Evolutionary conservation across 2,888 invertebrate genomes (phyloP), one percentile per base, ranked within the genome.

Genomic region (Latheticus oryzae): DNA sequence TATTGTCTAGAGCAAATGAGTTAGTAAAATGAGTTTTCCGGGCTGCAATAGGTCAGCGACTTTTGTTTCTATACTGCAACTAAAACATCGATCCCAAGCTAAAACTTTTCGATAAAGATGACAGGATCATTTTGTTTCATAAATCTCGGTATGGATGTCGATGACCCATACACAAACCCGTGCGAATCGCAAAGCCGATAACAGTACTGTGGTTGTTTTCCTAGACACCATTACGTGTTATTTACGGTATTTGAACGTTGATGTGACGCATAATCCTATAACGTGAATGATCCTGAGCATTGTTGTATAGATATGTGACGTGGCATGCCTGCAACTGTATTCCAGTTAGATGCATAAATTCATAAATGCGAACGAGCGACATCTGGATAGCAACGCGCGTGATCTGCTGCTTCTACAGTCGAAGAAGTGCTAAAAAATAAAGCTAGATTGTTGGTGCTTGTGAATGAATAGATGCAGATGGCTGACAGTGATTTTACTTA

Each of bases 281-380:
- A 28, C 51, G 42, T 43, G 37, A 56, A 56, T 38, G 37, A 51
- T 54, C 45, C 42, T 24, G 12, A 17, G 15, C 50, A 17, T 50
- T 26, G n/a, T n/a, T n/a, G 17, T 55, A 21, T 48, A 32, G 32
- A 38, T 52, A 45, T 52, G 28, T 47, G 51, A 52, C 33, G 45
- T 52, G 57, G 38, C 43, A 42, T 56, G 35, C 23, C 37, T 33
- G 52, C 64, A 67, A 65, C 61, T 62, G 62, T 62, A 66, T 62
- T 61, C 61, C 60, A 62, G 60, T 35, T 57, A 67, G 68, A 70
- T 71, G 66, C 66, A 71, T 70, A 66, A 69, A 71, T 71, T 69
- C 69, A 71, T 71, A 67, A 70, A 62, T 68, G 68, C 65, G 68
- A 67, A 65, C 64, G 65, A 67, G 30, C 43, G 26, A 56, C 43